phyloP scores from a whole-genome alignment of 2,888 invertebrate species.

The Petrolisthes manimaculis region DNA sequence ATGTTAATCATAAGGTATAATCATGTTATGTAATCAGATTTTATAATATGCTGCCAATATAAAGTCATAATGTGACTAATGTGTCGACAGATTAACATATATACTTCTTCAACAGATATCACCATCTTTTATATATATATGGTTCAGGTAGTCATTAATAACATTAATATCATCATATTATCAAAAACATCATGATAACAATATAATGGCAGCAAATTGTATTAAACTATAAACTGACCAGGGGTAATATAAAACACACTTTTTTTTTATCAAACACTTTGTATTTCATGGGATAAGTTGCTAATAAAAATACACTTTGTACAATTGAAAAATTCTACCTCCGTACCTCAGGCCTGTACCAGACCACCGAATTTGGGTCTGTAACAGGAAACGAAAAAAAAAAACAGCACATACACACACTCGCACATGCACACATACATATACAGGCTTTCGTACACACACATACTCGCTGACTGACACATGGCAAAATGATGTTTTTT shows the following conservation, averaged over 20 bases:
- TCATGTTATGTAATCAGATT: too few species aligned
- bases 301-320: slow-evolving; percentile 66
- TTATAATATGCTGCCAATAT: too few species aligned
- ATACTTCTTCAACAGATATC: too few species aligned
- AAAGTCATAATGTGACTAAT: too few species aligned
- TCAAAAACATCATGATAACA: too few species aligned
- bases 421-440: not conserved
- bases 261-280: slow-evolving; percentile 64
- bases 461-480: slow-evolving; percentile 17
- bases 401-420: not conserved
- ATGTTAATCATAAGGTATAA: too few species aligned
- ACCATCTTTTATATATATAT: too few species aligned
- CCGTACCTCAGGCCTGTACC: slow-evolving; percentile 24
- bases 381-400: slow-evolving; percentile 32
- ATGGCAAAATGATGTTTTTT: slow-evolving; percentile 36
- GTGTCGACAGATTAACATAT: too few species aligned
- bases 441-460: not conserved
- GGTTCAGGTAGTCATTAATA: too few species aligned
- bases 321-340: slow-evolving; percentile 63
- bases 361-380: slow-evolving; percentile 32
- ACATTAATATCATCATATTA: too few species aligned
- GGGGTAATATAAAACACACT: slow-evolving; percentile 46
- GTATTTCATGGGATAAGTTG: slow-evolving; percentile 64
- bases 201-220: not conserved
- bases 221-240: not conserved